Conservation (phyloP, 2,797 vertebrate genomes). For the Megaceryle alcyon region DNA sequence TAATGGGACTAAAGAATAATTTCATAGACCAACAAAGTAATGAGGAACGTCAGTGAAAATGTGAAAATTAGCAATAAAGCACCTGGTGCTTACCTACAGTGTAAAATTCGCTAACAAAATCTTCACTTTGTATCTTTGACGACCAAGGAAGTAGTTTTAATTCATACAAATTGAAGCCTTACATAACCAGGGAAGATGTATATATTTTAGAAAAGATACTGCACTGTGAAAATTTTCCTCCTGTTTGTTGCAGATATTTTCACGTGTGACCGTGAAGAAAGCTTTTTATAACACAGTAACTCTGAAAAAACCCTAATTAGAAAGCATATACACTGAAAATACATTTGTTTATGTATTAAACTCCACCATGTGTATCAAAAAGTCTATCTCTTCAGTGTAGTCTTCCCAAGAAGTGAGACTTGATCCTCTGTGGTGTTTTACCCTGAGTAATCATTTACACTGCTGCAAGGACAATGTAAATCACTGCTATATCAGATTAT, state of each 20-base stretch:
- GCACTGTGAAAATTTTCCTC: background rate
- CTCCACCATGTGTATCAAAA: background rate
- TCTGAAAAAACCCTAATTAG: background rate
- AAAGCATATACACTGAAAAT: background rate
- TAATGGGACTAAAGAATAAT: background rate
- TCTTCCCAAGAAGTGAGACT: background rate
- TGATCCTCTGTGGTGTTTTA: background rate
- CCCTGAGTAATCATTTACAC: background rate
- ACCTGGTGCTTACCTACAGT: background rate
- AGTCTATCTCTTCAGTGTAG: background rate
- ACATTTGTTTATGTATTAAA: background rate
- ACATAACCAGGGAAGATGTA: background rate
- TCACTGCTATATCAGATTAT: background rate
- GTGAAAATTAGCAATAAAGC: slow-evolving; percentile 29
- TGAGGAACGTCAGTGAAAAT: slow-evolving; percentile 25
- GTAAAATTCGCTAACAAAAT: background rate
- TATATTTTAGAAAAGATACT: background rate
- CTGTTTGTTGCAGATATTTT: background rate
- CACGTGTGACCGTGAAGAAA: background rate
- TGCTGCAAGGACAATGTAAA: background rate
- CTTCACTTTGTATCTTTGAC: slow-evolving; percentile 19
- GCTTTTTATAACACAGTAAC: background rate
- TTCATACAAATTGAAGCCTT: background rate
- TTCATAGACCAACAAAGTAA: slow-evolving; percentile 27
- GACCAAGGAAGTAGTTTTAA: slow-evolving; percentile 4